Evolutionary conservation across 2,888 invertebrate genomes (phyloP), one percentile per base, ranked within the genome.

Genomic region (Cephalotes varians): DNA sequence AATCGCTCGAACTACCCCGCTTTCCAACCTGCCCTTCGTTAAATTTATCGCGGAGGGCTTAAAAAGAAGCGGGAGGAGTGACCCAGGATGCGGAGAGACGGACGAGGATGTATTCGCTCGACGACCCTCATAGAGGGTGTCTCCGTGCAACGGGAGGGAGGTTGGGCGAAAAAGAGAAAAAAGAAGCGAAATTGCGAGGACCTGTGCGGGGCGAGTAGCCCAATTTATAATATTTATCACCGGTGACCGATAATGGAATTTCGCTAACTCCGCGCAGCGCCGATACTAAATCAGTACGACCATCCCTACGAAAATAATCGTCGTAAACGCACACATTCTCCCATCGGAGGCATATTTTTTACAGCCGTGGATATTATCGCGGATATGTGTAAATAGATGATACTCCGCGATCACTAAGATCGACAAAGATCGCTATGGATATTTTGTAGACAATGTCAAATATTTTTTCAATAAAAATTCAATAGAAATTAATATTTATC

Each of bases 201-300:
- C 62, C 60, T 54, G 28, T 62, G n/a, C 34, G 73, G 81, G 64
- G 85, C 83, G 64, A 83, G 82, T 85, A 84, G 85, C 88, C 90
- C 92, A 93, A 93, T 94, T 93, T 93, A 94, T 92, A 94, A 94
- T 94, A 94, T 94, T 94, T 94, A 94, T 94, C 92, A 92, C 90
- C 87, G 86, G 80, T 88, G 91, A 90, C 90, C 92, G 93, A 94
- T 94, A 94, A 94, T 93, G 92, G 93, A 93, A 93, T 94, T 94
- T 93, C 87, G 89, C 86, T 87, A 80, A 85, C 79, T 84, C 82
- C 67, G 58, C 77, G 82, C 54, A 56, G 44, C 31, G 81, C 71
- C 54, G 51, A 47, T 80, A 79, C 90, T 90, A 91, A 91, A 87
- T 83, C 88, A 83, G 77, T 87, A 89, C 80, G 12, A 83, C 60